Conservation (phyloP, 2,113 vertebrate species). For the Pipa parva region DNA sequence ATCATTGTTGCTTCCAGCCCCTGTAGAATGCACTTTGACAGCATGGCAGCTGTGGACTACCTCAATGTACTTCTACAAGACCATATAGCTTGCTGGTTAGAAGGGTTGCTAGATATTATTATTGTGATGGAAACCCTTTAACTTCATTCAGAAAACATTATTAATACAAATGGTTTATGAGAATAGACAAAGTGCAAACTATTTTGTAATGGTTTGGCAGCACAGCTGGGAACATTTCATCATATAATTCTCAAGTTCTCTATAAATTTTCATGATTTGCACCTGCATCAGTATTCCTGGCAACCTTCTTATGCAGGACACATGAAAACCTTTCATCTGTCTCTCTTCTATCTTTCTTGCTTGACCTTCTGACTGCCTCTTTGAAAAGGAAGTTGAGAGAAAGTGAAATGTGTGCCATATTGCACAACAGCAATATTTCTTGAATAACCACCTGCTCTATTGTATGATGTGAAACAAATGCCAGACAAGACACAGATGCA, state of each 20-base stretch:
- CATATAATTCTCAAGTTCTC: not conserved
- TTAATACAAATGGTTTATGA: too few species aligned
- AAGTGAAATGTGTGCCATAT: conserved; percentile 5
- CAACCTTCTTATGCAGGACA: not conserved
- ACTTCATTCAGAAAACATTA: too few species aligned
- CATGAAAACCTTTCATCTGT: conserved; percentile 16
- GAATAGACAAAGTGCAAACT: not conserved
- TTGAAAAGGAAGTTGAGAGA: conserved; percentile 9
- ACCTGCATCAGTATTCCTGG: conserved; percentile 17
- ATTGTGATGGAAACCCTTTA: too few species aligned
- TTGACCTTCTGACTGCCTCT: conserved; percentile 1
- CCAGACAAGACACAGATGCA: conserved; percentile 11
- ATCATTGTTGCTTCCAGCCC: too few species aligned
- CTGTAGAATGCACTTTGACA: too few species aligned
- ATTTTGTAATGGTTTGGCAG: not conserved
- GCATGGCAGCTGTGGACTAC: too few species aligned
- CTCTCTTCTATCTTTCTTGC: conserved; percentile 1
- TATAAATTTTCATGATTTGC: not conserved
- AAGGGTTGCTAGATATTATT: too few species aligned
- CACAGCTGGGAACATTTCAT: not conserved
- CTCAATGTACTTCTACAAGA: too few species aligned
- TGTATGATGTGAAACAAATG: not conserved
- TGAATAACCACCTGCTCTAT: conserved; percentile 12
- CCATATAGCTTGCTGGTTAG: too few species aligned
- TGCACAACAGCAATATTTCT: not conserved